Percentiles rank a stretch among this genome's conserved stretches.
These are phyloP conservation scores for Agonopterix alstromeriana DNA, from an alignment of 2,888 invertebrate species.

Conservation along the genomic window DNA sequence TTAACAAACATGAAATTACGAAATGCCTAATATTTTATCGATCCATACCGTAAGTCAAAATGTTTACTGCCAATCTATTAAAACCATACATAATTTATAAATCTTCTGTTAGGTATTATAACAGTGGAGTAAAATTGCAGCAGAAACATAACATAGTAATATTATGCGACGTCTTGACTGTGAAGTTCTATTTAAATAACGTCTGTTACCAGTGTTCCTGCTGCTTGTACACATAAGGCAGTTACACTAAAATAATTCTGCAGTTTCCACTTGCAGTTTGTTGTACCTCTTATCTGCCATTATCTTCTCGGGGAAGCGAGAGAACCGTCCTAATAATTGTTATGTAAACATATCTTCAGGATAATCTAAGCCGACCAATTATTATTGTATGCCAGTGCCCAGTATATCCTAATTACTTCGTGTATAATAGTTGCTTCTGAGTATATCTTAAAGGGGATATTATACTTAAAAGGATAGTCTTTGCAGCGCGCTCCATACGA, in stretches of 20 bases:
- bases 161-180: no score
- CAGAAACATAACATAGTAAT: no score
- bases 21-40: no score
- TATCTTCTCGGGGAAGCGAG: not conserved
- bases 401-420: not conserved
- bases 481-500: not conserved
- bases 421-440: not conserved
- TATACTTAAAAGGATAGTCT: not conserved
- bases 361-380: conserved; percentile 2
- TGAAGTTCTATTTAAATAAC: no score
- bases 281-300: not conserved
- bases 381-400: not conserved
- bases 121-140: no score
- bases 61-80: no score
- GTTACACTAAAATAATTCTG: not conserved
- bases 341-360: not conserved
- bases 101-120: no score
- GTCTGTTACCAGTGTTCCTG: not conserved
- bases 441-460: not conserved
- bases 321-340: not conserved
- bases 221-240: not conserved
- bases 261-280: not conserved
- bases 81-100: no score
- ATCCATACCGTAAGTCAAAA: no score
- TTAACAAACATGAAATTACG: no score